phyloP scores from a whole-genome alignment of 2,113 vertebrate species.

The Seriola dumerili region DNA sequence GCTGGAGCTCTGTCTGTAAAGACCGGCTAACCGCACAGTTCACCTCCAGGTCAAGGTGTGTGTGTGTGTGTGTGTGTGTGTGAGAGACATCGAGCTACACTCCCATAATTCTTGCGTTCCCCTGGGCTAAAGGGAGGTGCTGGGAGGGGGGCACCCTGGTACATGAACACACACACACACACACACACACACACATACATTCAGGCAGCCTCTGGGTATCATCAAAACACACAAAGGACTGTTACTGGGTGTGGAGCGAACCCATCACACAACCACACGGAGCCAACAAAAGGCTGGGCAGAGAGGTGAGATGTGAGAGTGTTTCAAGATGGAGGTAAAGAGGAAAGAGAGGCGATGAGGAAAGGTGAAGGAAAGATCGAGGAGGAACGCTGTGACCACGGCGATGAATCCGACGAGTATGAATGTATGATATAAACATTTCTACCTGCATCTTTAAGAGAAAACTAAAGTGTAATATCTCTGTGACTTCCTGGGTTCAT shows the following conservation, averaged over 20 bases:
- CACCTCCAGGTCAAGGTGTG: slow-evolving; percentile 62
- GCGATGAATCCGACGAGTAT: no score
- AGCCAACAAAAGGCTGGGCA: slow-evolving; percentile 47
- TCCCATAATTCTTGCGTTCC: slow-evolving; percentile 53
- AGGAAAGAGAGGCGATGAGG: no score
- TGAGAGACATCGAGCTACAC: slow-evolving; percentile 11
- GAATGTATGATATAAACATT: no score
- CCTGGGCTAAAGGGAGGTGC: slow-evolving; percentile 56
- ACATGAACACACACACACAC: slow-evolving; percentile 1
- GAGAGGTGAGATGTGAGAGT: neutral
- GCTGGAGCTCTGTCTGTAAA: neutral
- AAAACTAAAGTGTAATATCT: no score
- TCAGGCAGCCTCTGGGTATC: slow-evolving; percentile 59
- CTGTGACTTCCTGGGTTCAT: no score
- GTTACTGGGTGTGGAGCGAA: slow-evolving; percentile 60
- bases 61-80: slow-evolving; percentile 15
- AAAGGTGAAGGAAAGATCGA: no score
- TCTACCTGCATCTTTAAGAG: no score
- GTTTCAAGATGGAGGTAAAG: no score
- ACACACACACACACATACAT: slow-evolving; percentile 21
- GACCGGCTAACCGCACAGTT: slow-evolving; percentile 34
- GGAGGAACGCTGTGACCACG: no score
- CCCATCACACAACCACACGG: slow-evolving; percentile 7
- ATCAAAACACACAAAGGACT: slow-evolving; percentile 63
- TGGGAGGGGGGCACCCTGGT: slow-evolving; percentile 26